Conservation (phyloP, 2,797 vertebrate genomes). For the Phoebastria nigripes region DNA sequence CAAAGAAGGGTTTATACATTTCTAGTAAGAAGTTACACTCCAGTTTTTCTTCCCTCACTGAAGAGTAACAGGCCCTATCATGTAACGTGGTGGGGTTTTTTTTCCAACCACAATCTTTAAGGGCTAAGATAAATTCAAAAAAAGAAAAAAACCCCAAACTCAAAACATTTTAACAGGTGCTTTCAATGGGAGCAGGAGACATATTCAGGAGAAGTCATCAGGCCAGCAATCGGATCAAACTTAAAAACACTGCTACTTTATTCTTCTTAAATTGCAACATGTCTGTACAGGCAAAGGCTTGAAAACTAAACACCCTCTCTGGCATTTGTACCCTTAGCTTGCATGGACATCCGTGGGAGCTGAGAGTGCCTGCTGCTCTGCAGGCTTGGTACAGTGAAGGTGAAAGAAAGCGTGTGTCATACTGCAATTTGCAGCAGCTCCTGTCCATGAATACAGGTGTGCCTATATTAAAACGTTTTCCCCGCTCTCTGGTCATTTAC, state of each 20-base stretch:
- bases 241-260: not conserved
- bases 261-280: not conserved
- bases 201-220: not conserved
- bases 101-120: not conserved
- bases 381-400: not conserved
- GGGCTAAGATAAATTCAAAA: not conserved
- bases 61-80: not conserved
- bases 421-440: not conserved
- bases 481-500: not conserved
- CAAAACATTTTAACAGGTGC: not conserved
- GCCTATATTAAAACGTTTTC: not conserved
- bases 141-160: accelerated
- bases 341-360: accelerated
- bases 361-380: not conserved
- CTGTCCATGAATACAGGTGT: not conserved
- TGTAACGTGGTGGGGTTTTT: accelerated
- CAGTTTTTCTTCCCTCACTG: not conserved
- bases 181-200: not conserved
- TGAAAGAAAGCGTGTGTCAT: not conserved
- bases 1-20: not conserved
- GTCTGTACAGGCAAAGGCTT: not conserved
- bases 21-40: not conserved
- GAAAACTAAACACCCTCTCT: not conserved
- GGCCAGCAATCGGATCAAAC: not conserved
- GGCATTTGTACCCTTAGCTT: not conserved